phyloP scores from a whole-genome alignment of 2,113 vertebrate genomes.

The Mesoclemmys tuberculata region DNA sequence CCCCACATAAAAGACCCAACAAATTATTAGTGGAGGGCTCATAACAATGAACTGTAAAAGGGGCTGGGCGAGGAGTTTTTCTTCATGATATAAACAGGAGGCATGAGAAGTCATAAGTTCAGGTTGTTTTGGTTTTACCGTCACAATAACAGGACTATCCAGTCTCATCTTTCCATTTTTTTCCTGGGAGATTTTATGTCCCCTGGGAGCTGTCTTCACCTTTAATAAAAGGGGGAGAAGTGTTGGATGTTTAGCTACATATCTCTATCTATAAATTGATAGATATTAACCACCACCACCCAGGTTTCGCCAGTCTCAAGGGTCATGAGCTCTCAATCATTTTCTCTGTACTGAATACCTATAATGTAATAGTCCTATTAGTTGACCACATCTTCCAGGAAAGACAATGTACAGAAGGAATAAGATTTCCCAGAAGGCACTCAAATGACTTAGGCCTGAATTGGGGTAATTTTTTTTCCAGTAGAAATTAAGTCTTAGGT shows the following conservation, averaged over 20 bases:
- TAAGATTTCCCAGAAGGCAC: neutral
- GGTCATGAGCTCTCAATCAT: neutral
- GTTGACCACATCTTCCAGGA: neutral
- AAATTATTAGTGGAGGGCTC: neutral
- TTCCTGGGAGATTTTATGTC: neutral
- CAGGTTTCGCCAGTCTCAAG: neutral
- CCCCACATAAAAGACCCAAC: fast-evolving
- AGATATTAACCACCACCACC: neutral
- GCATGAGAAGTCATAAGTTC: neutral
- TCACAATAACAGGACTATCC: neutral
- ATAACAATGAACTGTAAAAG: fast-evolving
- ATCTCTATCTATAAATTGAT: neutral
- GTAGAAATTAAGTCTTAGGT: too few relatives aligned
- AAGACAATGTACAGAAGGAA: neutral
- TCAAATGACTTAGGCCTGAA: neutral
- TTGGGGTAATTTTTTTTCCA: too few relatives aligned
- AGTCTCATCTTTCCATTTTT: neutral
- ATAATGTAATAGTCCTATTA: neutral
- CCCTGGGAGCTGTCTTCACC: neutral
- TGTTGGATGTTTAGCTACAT: neutral
- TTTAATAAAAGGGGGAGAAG: neutral
- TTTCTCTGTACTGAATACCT: neutral
- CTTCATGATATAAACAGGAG: neutral
- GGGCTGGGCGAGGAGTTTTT: neutral
- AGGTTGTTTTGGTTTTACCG: neutral